These are phyloP conservation scores for Penelope pileata DNA, from an alignment of 2,113 vertebrate genomes.

Conservation along the genomic window DNA sequence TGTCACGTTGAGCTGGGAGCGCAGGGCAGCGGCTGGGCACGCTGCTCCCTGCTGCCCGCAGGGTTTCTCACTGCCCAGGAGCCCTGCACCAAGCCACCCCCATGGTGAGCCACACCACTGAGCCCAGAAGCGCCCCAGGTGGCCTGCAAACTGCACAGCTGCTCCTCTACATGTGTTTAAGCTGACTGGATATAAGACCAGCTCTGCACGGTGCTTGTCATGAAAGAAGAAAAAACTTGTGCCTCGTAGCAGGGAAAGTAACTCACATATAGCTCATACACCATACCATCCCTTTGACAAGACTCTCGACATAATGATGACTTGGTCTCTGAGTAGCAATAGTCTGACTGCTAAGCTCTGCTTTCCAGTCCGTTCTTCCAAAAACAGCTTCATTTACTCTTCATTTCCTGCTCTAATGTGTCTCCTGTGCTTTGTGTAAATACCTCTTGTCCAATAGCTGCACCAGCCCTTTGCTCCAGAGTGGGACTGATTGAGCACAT, in stretches of 20 bases:
- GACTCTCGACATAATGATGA: not conserved
- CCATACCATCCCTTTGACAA: not conserved
- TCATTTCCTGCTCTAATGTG: not conserved
- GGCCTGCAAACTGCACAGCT: not conserved
- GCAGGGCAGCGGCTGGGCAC: not conserved
- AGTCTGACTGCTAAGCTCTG: not conserved
- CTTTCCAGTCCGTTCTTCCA: not conserved
- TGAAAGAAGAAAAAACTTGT: not conserved
- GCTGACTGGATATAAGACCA: not conserved
- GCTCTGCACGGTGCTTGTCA: not conserved
- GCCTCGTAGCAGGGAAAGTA: not conserved
- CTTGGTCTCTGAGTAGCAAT: not conserved
- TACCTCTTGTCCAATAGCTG: not conserved
- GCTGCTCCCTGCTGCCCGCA: not conserved
- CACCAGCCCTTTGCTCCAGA: not conserved
- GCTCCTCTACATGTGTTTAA: not conserved
- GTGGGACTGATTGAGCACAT: fast-evolving
- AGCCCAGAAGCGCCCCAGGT: too few relatives aligned
- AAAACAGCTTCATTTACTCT: not conserved
- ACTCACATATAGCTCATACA: not conserved
- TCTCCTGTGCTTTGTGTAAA: not conserved
- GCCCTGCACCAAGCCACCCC: not conserved
- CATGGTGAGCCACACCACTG: not conserved
- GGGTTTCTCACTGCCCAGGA: not conserved
- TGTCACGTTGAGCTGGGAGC: not conserved